Evolutionary conservation across 1,140 invertebrate species (phyloP).

Genomic region (Oryzaephilus surinamensis): DNA sequence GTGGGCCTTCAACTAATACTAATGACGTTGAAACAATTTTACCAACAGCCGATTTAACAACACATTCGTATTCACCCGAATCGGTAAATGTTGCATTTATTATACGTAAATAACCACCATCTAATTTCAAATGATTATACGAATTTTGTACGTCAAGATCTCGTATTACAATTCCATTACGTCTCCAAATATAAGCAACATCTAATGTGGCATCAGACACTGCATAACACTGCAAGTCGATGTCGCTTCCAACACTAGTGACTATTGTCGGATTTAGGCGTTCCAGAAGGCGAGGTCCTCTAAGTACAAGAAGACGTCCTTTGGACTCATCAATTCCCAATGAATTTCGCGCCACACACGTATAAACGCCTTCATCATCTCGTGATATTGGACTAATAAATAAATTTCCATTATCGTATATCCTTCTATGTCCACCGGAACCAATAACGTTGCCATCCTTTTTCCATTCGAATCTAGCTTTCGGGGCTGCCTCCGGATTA

Average conservation of each 20-base stretch:
- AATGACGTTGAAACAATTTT: conserved; percentile 58
- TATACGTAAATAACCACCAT: conserved; percentile 66
- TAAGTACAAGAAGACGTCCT: conserved; percentile 73
- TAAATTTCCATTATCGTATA: conserved; percentile 73
- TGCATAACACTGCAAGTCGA: conserved; percentile 70
- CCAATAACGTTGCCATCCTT: conserved; percentile 79
- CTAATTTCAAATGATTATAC: conserved; percentile 42
- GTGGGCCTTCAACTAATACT: conserved; percentile 71
- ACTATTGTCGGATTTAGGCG: conserved; percentile 51
- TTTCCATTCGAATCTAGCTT: conserved; percentile 81
- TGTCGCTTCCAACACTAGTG: conserved; percentile 55
- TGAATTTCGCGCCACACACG: conserved; percentile 76
- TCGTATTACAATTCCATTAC: conserved; percentile 71
- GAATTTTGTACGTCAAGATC: conserved; percentile 48
- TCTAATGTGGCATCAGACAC: conserved; percentile 72
- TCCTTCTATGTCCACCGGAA: conserved; percentile 62
- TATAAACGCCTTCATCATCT: conserved; percentile 81
- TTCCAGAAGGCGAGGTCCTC: conserved; percentile 60
- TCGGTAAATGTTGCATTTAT: conserved; percentile 75
- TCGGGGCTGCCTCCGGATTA: conserved; percentile 88
- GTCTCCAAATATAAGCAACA: conserved; percentile 81
- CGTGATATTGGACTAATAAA: conserved; percentile 77
- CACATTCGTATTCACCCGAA: conserved; percentile 79
- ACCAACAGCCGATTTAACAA: conserved; percentile 79
- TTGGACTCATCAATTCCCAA: conserved; percentile 70